These are phyloP conservation scores for Thalassarche chlororhynchos DNA, from an alignment of 2,113 vertebrate species.

Conservation along the genomic window DNA sequence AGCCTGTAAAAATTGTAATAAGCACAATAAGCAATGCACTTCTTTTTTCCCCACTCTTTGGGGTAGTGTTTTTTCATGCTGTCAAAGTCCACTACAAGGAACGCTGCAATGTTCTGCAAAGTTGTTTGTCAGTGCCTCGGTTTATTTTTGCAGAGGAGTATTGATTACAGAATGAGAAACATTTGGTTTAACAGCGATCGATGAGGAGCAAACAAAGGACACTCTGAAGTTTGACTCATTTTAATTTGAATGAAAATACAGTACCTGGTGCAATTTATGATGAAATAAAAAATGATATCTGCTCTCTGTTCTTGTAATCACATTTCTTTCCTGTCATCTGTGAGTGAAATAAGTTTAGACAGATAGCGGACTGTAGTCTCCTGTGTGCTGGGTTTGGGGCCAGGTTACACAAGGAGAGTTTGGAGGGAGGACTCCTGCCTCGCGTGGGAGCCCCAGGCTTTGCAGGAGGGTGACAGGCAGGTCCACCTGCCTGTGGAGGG, in stretches of 20 bases:
- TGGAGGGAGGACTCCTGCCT: not conserved
- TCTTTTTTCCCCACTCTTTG: slow-evolving; percentile 19
- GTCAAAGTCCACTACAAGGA: slow-evolving; percentile 27
- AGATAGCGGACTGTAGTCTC: not conserved
- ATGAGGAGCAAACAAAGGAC: slow-evolving; percentile 73
- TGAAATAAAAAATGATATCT: not conserved
- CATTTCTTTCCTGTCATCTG: not conserved
- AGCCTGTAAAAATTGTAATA: slow-evolving; percentile 54
- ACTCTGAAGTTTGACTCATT: slow-evolving; percentile 67
- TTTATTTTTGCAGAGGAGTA: slow-evolving; percentile 73
- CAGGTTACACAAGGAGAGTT: not conserved
- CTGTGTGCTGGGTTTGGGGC: not conserved
- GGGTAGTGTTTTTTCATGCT: slow-evolving; percentile 45
- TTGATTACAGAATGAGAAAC: slow-evolving; percentile 78
- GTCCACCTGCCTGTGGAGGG: not conserved
- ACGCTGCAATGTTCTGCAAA: slow-evolving; percentile 34
- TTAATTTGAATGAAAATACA: slow-evolving; percentile 44
- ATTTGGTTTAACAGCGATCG: slow-evolving; percentile 75
- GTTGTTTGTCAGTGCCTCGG: slow-evolving; percentile 71
- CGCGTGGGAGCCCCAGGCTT: fast-evolving
- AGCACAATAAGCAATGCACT: not conserved
- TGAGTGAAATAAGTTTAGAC: not conserved
- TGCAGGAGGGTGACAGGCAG: not conserved
- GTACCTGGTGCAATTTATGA: not conserved
- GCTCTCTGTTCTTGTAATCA: not conserved